Base-by-base conservation (phyloP, 2,797 vertebrate genomes). In the Syngnathus acus region DNA sequence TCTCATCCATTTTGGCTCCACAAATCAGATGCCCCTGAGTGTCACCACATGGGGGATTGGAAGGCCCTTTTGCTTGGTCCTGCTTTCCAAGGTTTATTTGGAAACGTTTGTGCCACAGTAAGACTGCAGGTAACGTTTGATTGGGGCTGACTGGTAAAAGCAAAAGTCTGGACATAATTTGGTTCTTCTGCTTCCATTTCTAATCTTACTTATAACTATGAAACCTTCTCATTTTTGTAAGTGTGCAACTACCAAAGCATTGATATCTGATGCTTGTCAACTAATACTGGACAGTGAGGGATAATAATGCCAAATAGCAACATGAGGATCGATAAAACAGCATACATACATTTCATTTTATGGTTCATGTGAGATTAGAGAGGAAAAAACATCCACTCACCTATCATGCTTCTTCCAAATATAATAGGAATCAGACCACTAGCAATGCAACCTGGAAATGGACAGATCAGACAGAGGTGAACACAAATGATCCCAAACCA, bases 1-100 rank as follows among this genome's bases (percentile, higher is more conserved):
- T 82, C 61, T 61, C 65, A 65, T 82, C 77, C 71, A 84, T 82
- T 87, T 84, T 68, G 67, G 69, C 66, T 81, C 66, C 60, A 75
- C 74, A 76, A 76, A 84, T 75, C 73, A 76, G 58, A 53, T 40
- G 53, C 59, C 10, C 32, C 53, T 66, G 70, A 65, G 71, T 68
- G 65, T 61, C 62, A 50, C 32, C 57, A 21, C 50, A 59, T 51
- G 59, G 59, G 26, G 63, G 64, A 57, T 67, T 65, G 70, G 16
- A 39, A 70, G 63, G 68, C 38, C 65, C 53, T 64, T 75, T 72
- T 68, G 69, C 76, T 76, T 70, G 70, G 71, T 66, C 5, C 70
- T 54, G 66, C 61, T 69, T 77, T 77, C 13, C 0, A 71, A 78
- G 43, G 67, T 79, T 79, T 78, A 72, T 80, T 73, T 78, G 55